Conservation (phyloP, 2,113 vertebrate genomes). For the Nannobrachium achirus region DNA sequence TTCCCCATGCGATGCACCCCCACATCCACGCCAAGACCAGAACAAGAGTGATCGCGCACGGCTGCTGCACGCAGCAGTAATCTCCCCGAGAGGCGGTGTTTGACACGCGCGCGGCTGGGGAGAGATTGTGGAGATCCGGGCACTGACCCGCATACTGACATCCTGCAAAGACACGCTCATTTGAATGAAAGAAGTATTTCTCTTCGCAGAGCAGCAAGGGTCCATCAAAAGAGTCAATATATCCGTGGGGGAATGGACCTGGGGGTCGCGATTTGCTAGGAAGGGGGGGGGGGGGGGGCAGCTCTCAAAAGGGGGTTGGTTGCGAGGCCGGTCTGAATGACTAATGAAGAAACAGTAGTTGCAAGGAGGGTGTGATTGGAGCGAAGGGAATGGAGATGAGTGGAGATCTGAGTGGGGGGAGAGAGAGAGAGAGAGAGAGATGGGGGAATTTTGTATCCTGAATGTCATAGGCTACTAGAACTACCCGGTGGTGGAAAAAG, state of each 20-base stretch:
- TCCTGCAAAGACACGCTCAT: slow-evolving; percentile 51
- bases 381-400: slow-evolving; percentile 47
- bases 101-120: slow-evolving; percentile 57
- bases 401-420: slow-evolving; percentile 36
- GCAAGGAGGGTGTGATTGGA: slow-evolving; percentile 27
- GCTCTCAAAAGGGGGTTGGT: neutral
- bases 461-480: no score
- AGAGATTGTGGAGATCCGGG: slow-evolving; percentile 65
- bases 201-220: slow-evolving; percentile 50
- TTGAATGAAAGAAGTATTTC: slow-evolving; percentile 67
- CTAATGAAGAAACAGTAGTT: slow-evolving; percentile 41
- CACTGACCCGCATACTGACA: slow-evolving; percentile 63
- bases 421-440: slow-evolving; percentile 20
- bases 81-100: slow-evolving; percentile 45
- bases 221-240: slow-evolving; percentile 60
- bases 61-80: slow-evolving; percentile 37
- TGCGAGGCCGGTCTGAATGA: slow-evolving; percentile 43
- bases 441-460: neutral
- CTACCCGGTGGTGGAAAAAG: no score
- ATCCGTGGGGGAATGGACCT: slow-evolving; percentile 35
- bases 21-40: slow-evolving; percentile 12
- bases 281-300: slow-evolving; percentile 29
- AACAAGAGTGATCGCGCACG: neutral
- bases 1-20: slow-evolving; percentile 39
- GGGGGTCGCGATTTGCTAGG: slow-evolving; percentile 39